These are phyloP conservation scores for Euwallacea fornicatus DNA, from an alignment of 1,140 invertebrate genomes.

Conservation along the genomic window DNA sequence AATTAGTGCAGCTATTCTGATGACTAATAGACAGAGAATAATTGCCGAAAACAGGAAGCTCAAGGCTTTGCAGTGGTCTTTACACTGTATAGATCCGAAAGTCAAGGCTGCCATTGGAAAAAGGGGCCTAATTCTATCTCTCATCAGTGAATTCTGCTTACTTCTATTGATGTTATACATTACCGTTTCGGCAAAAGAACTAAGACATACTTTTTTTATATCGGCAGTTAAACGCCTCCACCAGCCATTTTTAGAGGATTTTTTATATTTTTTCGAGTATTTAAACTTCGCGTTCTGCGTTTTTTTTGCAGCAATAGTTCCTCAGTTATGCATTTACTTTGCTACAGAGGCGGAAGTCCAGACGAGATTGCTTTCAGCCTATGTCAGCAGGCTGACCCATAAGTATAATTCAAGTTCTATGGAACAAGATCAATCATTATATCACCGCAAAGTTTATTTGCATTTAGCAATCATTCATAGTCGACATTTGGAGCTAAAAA, in stretches of 20 bases:
- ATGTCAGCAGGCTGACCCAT: not conserved
- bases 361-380: not conserved
- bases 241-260: not conserved
- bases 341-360: slow-evolving; percentile 7
- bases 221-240: not conserved
- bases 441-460: no score
- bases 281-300: not conserved
- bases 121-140: slow-evolving; percentile 8
- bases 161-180: not conserved
- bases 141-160: slow-evolving; percentile 1
- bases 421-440: no score
- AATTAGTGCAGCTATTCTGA: not conserved
- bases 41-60: not conserved
- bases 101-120: not conserved
- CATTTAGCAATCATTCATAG: no score
- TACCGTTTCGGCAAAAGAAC: no score
- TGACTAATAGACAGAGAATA: not conserved
- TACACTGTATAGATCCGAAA: not conserved
- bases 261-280: not conserved
- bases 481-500: no score
- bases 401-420: no score
- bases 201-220: not conserved
- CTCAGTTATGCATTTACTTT: not conserved
- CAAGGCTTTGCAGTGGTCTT: not conserved
- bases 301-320: not conserved